Percentiles rank a stretch among this genome's conserved stretches.
phyloP scores from a whole-genome alignment of 2,888 invertebrate genomes.

The Chrysolina oricalcia region DNA sequence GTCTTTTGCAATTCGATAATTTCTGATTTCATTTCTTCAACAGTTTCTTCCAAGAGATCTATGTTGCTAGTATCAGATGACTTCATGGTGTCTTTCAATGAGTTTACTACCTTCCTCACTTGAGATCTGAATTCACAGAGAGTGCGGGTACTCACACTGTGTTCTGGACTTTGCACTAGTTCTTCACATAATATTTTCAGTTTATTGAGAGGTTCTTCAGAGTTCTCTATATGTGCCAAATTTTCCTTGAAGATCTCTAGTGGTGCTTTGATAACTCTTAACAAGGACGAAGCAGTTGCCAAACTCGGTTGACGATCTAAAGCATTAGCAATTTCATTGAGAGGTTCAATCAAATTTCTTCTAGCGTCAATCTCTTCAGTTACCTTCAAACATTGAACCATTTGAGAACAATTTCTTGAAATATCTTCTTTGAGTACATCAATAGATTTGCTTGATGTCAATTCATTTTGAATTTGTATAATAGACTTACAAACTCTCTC shows the following conservation, averaged over 20 bases:
- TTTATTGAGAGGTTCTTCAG: conserved; percentile 11
- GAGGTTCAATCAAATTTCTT: conserved; percentile 2
- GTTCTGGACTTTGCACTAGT: conserved; percentile 16
- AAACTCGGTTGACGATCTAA: neutral
- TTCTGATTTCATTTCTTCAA: conserved; percentile 51
- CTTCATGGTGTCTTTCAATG: neutral
- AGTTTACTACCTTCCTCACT: conserved; percentile 26
- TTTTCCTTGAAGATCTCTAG: conserved; percentile 18
- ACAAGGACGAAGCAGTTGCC: conserved; percentile 1
- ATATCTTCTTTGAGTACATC: conserved; percentile 52
- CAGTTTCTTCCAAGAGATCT: conserved; percentile 44
- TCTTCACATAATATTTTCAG: neutral
- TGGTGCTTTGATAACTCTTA: neutral
- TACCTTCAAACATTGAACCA: conserved; percentile 29
- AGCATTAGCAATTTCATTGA: neutral
- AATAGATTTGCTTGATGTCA: conserved; percentile 55
- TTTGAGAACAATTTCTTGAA: conserved; percentile 35
- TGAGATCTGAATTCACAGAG: conserved; percentile 39
- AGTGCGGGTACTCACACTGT: conserved; percentile 39
- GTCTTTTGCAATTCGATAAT: conserved; percentile 49
- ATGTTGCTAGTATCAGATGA: conserved; percentile 10
- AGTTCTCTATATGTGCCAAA: conserved; percentile 24
- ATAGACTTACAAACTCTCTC: conserved; percentile 67
- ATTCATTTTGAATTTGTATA: conserved; percentile 64
- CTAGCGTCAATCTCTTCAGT: neutral